phyloP scores from a whole-genome alignment of 2,888 invertebrate genomes.

The Protophormia terraenovae region DNA sequence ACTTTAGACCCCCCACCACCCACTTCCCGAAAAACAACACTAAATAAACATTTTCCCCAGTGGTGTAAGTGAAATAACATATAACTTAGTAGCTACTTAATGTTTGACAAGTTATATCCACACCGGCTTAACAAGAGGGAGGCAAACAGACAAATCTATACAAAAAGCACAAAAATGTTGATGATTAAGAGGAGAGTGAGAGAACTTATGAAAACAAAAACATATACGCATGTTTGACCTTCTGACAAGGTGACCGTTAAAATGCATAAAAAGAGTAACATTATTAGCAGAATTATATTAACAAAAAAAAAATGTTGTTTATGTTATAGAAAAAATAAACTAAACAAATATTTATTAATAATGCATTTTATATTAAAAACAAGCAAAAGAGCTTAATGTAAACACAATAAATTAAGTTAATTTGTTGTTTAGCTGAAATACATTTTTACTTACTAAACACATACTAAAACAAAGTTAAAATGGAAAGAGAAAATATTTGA shows the following conservation, averaged over 20 bases:
- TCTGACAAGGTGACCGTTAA: constrained; percentile 83
- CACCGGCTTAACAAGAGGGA: constrained; percentile 56
- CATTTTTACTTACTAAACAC: not conserved
- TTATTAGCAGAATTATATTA: constrained; percentile 14
- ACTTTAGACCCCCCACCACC: not conserved
- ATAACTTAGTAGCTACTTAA: not conserved
- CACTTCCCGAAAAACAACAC: not conserved
- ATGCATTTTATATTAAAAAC: not conserved
- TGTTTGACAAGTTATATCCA: not conserved
- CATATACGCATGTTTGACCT: constrained; percentile 82
- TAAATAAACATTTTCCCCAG: not conserved
- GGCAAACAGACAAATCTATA: constrained; percentile 23
- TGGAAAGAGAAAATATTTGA: not conserved
- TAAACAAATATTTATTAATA: not conserved
- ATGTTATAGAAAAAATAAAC: not conserved
- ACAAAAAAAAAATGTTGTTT: not conserved
- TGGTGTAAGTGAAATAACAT: constrained; percentile 33
- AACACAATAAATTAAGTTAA: not conserved
- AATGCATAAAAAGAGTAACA: constrained; percentile 43
- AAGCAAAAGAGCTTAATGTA: not conserved
- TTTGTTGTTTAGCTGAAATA: not conserved
- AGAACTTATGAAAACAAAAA: constrained; percentile 9
- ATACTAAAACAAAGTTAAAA: not conserved
- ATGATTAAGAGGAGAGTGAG: not conserved
- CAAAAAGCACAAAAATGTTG: not conserved